Base-by-base conservation (phyloP, 2,797 vertebrate genomes). In the Pangasius krempfi region DNA sequence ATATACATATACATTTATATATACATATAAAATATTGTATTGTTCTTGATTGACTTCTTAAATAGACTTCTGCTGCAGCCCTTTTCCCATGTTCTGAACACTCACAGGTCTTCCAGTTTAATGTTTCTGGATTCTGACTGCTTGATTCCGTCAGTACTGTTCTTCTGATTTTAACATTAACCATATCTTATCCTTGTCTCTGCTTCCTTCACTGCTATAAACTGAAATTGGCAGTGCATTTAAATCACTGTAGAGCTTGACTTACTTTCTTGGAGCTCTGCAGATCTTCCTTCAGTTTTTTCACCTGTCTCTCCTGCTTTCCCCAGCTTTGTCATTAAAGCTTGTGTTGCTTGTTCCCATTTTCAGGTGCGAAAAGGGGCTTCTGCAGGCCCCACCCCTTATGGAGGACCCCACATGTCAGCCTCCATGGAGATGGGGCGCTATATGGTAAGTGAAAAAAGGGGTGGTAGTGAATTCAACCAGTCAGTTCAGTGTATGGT, bases 361-460 rank as follows among this genome's bases (percentile, higher is more conserved):
- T 37, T 79, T 91, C 93, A 99, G 98, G 96, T 98, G 58, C 97
- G 98, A 94, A 99, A 98, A 94, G 98, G 97, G 86, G 95, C 96
- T 0, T 96, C 97, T 4, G 95, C 96, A 70, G 97, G 97, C 80
- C 96, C 96, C 0, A 94, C 96, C 37, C 95, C 97, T 40, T 96
- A 96, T 18, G 95, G 96, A 84, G 95, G 97, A 0, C 95, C 98
- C 88, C 97, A 98, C 88, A 95, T 98, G 66, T 97, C 97, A 3
- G 97, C 96, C 86, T 96, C 97, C 0, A 94, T 96, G 16, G 98
- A 99, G 40, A 95, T 97, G 94, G 96, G 97, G 92, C 96, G 98
- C 93, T 98, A 99, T 90, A 95, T 97, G 97, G 98, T 99, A 95
- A 97, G 0, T 87, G 20, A 13, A 0, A 12, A 37, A 81, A 47